Evolutionary conservation across 2,888 invertebrate genomes (phyloP), one percentile per base, ranked within the genome.

Genomic region (Trachelus iudaicus): DNA sequence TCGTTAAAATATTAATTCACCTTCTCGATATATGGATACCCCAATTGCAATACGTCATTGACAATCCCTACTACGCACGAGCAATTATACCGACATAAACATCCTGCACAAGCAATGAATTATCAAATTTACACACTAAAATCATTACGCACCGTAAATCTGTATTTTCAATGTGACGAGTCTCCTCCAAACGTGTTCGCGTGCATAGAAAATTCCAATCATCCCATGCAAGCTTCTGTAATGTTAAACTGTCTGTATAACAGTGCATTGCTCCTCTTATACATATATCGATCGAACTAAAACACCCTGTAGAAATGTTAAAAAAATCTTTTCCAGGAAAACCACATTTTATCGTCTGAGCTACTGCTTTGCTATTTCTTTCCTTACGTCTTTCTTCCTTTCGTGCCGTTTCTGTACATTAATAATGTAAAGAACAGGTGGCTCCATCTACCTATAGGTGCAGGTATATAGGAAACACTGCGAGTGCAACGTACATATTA

Each of bases 321-420:
- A 23, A 56, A 11, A 9, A 23, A 56, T 56, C 75, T 80, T 73
- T 79, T 73, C 76, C 73, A 34, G 34, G 69, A 79, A 75, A 74
- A 69, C 68, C 76, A 80, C 78, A 77, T 76, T 79, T 82, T 79
- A 80, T 78, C 23, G 23, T 56, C 23, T 0, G 6, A 56, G 40
- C 15, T 23, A 56, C 40, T 56, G 23, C 69, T 73, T 69, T 68
- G 73, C 56, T 76, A 77, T 56, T 30, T 69, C 35, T 77, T 80
- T 81, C 78, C 71, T 77, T 75, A 78, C 71, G 75, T 73, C 73
- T 69, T 34, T n/a, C 69, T 37, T 75, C 73, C 34, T 23, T 69
- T 69, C 79, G 79, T 79, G 79, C 83, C 82, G 85, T 83, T 85
- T 83, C 69, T 81, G 81, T 80, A 83, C 84, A 35, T 85, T 82